These are phyloP conservation scores for Pangasius djambal DNA, from an alignment of 2,797 vertebrate species.

Conservation along the genomic window DNA sequence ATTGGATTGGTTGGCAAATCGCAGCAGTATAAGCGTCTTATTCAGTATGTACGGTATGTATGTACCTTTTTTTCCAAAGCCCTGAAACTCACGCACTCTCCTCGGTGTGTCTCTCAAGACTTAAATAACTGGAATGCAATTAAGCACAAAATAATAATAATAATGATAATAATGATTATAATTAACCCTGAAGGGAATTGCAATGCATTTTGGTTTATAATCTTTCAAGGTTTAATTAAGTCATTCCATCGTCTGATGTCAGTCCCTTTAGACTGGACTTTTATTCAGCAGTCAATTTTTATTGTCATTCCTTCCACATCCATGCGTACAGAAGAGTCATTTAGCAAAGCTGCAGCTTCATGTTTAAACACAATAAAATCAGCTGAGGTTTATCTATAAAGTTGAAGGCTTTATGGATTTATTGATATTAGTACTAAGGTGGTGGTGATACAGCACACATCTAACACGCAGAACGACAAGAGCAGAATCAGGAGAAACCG, in stretches of 20 bases:
- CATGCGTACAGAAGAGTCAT: not conserved
- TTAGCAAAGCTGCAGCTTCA: not conserved
- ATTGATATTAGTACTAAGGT: not conserved
- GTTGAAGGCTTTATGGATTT: conserved; percentile 7
- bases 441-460: not conserved
- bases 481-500: not conserved
- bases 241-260: not conserved
- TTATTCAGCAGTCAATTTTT: conserved; percentile 1
- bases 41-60: not conserved
- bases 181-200: not conserved
- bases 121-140: conserved; percentile 7
- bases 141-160: not conserved
- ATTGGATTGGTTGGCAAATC: no score
- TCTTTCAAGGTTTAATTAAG: conserved; percentile 6
- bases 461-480: no score
- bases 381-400: conserved; percentile 1
- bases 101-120: not conserved
- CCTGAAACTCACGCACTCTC: not conserved
- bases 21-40: not conserved
- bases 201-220: not conserved
- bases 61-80: not conserved
- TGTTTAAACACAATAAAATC: not conserved
- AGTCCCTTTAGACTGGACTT: not conserved
- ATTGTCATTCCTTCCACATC: not conserved
- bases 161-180: not conserved